Conservation (phyloP, 2,113 vertebrate species). For the Tyrannus savana region DNA sequence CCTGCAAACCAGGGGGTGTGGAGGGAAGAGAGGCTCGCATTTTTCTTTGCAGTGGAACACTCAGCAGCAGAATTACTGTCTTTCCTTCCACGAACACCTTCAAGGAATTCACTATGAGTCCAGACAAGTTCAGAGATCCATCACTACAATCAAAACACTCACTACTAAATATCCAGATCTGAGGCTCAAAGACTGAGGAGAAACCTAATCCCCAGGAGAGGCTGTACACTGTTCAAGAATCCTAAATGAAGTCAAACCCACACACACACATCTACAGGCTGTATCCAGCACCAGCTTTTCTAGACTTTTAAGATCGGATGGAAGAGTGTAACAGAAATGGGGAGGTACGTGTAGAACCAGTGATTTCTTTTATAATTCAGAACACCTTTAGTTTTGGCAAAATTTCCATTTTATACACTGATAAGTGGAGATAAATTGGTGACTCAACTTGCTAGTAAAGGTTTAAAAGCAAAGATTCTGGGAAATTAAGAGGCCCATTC, state of each 20-base stretch:
- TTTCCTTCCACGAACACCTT: neutral
- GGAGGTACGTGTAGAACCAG: neutral
- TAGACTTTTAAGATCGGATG: neutral
- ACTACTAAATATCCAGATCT: neutral
- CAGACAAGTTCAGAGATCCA: neutral
- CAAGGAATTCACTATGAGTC: neutral
- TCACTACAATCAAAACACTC: neutral
- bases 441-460: neutral
- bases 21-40: neutral
- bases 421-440: neutral
- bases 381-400: neutral
- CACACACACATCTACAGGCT: neutral
- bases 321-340: neutral
- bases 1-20: neutral
- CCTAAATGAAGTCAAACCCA: neutral
- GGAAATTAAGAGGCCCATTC: neutral
- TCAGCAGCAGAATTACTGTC: neutral
- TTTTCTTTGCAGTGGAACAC: neutral
- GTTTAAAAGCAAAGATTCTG: neutral
- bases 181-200: neutral
- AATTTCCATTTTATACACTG: neutral
- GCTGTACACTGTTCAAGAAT: neutral
- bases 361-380: neutral
- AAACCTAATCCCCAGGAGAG: neutral
- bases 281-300: fast-evolving